Conservation (phyloP, 2,797 vertebrate genomes). For the Echiichthys vipera region DNA sequence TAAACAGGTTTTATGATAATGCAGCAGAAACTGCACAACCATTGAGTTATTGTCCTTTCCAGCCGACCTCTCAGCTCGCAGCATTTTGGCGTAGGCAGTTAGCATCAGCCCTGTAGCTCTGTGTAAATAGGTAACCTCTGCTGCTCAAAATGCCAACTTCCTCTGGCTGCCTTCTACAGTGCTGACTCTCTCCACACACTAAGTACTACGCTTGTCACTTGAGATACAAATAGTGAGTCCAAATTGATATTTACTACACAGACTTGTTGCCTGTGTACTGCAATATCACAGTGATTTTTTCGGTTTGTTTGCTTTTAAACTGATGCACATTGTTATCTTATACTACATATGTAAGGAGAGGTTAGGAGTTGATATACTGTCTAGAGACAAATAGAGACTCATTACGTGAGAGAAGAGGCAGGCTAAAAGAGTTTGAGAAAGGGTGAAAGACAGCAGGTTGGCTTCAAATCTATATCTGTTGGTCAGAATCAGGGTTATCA, state of each 20-base stretch:
- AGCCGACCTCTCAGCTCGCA: conserved; percentile 65
- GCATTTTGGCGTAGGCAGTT: conserved; percentile 68
- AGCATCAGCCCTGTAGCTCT: conserved; percentile 60
- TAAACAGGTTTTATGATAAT: conserved; percentile 67
- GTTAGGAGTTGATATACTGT: neutral
- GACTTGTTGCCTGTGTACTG: conserved; percentile 25
- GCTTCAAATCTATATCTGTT: neutral
- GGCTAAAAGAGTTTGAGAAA: neutral
- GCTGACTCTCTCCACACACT: conserved; percentile 57
- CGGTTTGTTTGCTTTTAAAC: conserved; percentile 16
- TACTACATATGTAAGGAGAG: neutral
- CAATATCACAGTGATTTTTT: neutral
- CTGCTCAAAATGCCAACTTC: conserved; percentile 73
- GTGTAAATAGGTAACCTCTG: conserved; percentile 75
- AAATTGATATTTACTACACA: conserved; percentile 47
- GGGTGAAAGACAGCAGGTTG: neutral
- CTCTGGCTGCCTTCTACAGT: conserved; percentile 61
- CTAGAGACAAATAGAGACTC: neutral
- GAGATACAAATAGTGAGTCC: conserved; percentile 51
- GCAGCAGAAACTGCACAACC: conserved; percentile 50
- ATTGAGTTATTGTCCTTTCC: conserved; percentile 71
- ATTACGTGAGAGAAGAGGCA: neutral
- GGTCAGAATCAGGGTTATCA: conserved; percentile 2
- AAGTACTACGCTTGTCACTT: conserved; percentile 61
- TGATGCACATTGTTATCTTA: conserved; percentile 24